phyloP scores from a whole-genome alignment of 1,140 invertebrate species.

The Melipona quadrifasciata region DNA sequence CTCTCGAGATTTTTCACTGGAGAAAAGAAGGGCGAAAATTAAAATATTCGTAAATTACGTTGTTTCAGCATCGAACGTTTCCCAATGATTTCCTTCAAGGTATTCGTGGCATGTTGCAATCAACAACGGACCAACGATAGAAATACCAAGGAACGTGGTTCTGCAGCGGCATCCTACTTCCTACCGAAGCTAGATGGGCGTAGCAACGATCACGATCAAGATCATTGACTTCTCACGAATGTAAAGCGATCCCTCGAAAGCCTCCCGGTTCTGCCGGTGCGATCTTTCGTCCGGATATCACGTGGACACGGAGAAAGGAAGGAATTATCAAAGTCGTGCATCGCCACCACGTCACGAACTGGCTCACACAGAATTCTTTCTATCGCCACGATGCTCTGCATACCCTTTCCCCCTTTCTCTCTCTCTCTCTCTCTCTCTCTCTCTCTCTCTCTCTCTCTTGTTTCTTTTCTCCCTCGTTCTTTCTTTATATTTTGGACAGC shows the following conservation, averaged over 20 bases:
- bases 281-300: constrained; percentile 68
- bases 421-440: too few relatives aligned
- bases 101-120: constrained; percentile 29
- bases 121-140: constrained; percentile 6
- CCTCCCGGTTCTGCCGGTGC: constrained; percentile 39
- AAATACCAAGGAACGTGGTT: constrained; percentile 33
- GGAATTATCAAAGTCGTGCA: constrained; percentile 67
- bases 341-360: constrained; percentile 64
- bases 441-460: too few relatives aligned
- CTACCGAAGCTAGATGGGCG: constrained; percentile 52
- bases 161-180: constrained; percentile 15
- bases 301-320: constrained; percentile 62
- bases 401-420: neutral
- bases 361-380: constrained; percentile 34
- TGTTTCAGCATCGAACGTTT: neutral
- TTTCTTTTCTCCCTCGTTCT: neutral
- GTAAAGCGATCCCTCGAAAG: constrained; percentile 69
- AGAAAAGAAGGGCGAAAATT: neutral
- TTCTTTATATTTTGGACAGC: constrained; percentile 2
- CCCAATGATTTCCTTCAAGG: neutral
- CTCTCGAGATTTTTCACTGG: neutral
- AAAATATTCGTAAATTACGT: constrained; percentile 11
- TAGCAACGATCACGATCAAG: constrained; percentile 73
- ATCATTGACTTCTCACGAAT: constrained; percentile 75
- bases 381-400: neutral